Evolutionary conservation across 2,888 invertebrate genomes (phyloP).

Genomic region (Drosophila melanocephala): DNA sequence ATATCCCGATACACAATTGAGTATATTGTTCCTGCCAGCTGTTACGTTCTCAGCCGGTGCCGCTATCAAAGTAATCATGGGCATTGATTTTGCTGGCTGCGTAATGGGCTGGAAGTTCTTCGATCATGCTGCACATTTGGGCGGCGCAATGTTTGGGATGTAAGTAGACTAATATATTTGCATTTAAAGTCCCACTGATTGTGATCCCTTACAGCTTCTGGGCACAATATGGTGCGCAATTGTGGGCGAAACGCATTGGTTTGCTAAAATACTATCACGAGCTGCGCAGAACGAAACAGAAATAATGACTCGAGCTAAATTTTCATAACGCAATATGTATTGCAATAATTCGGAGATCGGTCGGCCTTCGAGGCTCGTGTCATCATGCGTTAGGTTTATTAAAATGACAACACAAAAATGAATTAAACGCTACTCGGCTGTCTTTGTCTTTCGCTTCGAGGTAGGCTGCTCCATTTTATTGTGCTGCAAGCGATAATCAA

Average conservation of each 20-base stretch:
- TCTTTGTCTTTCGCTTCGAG: slow-evolving; percentile 14
- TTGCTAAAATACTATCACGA: slow-evolving; percentile 83
- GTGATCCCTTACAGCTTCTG: slow-evolving; percentile 72
- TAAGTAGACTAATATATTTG: slow-evolving; percentile 82
- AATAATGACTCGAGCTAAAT: slow-evolving; percentile 44
- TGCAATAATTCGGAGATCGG: slow-evolving; percentile 26
- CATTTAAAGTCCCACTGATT: background rate
- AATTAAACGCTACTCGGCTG: slow-evolving; percentile 1
- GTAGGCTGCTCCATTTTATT: slow-evolving; percentile 33
- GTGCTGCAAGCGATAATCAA: slow-evolving; percentile 85
- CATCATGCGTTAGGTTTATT: slow-evolving; percentile 57
- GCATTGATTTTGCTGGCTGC: slow-evolving; percentile 93
- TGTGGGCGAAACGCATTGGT: slow-evolving; percentile 81
- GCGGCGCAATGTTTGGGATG: slow-evolving; percentile 97
- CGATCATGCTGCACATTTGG: slow-evolving; percentile 99
- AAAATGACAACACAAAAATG: slow-evolving; percentile 46
- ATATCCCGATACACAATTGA: slow-evolving; percentile 94
- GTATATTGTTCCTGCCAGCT: slow-evolving; percentile 95
- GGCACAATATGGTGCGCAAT: slow-evolving; percentile 80
- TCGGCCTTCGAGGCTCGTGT: slow-evolving; percentile 43
- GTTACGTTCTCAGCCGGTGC: slow-evolving; percentile 94
- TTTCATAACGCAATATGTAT: slow-evolving; percentile 21
- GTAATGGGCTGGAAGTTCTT: slow-evolving; percentile 95
- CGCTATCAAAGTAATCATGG: slow-evolving; percentile 94
- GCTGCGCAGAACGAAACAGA: slow-evolving; percentile 81